Evolutionary conservation across 2,113 vertebrate species (phyloP).

Genomic region (Myanophis thanlyinensis): DNA sequence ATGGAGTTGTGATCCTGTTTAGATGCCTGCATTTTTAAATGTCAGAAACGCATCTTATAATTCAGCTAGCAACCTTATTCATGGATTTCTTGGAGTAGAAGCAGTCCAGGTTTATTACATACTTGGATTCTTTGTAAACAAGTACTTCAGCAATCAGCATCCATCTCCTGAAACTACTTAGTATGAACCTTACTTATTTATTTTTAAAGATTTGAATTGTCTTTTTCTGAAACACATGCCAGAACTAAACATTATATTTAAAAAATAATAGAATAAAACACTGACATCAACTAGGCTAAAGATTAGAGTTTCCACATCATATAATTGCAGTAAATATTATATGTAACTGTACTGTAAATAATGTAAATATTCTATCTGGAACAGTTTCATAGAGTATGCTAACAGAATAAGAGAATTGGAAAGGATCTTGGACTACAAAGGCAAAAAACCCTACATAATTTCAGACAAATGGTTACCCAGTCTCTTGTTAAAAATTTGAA

Average conservation of each 20-base stretch:
- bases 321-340: no score
- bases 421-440: no score
- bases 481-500: no score
- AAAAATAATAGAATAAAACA: background rate
- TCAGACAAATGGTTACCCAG: no score
- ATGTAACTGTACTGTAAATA: no score
- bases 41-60: background rate
- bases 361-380: no score
- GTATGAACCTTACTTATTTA: background rate
- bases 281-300: background rate
- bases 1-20: background rate
- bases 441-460: no score
- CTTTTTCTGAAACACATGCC: background rate
- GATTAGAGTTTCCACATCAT: background rate
- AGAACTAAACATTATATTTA: background rate
- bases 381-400: no score
- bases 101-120: background rate
- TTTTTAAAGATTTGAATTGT: background rate
- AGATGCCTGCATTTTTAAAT: background rate
- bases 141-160: background rate
- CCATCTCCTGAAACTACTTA: background rate
- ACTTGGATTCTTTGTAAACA: background rate
- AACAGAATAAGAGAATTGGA: no score
- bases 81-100: background rate
- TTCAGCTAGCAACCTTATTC: background rate